Conservation (phyloP, 2,888 invertebrate genomes). For the Steinernema carpocapsae region DNA sequence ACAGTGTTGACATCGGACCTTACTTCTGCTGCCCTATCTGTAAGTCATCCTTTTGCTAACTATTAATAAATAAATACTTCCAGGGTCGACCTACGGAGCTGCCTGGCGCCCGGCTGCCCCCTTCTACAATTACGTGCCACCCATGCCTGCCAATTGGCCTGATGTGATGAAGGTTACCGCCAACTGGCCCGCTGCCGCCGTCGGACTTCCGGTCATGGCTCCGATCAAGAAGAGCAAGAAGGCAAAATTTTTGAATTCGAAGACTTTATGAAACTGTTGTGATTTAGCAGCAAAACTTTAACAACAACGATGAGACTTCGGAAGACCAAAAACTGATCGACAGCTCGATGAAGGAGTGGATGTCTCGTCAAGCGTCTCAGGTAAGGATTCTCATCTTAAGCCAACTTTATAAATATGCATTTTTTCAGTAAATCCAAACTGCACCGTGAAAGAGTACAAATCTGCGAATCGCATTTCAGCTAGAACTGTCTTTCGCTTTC, state of each 20-base stretch:
- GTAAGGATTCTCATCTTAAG: neutral
- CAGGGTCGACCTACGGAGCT: conserved; percentile 68
- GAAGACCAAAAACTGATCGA: conserved; percentile 53
- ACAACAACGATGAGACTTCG: conserved; percentile 33
- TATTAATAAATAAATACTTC: conserved; percentile 10
- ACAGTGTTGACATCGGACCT: conserved; percentile 69
- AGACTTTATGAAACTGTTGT: too few relatives aligned
- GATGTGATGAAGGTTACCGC: conserved; percentile 53
- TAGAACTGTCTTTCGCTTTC: neutral
- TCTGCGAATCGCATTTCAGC: neutral
- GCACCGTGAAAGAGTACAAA: neutral
- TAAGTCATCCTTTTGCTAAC: neutral
- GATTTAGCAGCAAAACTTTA: conserved; percentile 32
- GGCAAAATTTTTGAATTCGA: conserved; percentile 16
- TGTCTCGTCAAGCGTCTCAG: conserved; percentile 50
- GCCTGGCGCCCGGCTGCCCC: conserved; percentile 68
- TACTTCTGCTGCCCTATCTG: conserved; percentile 68
- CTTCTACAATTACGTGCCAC: conserved; percentile 69
- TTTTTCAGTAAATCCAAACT: neutral
- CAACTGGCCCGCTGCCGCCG: conserved; percentile 62
- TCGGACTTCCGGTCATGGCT: conserved; percentile 56
- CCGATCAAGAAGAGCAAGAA: conserved; percentile 44
- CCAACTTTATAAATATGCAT: neutral
- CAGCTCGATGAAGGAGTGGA: conserved; percentile 58
- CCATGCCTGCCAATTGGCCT: conserved; percentile 68